phyloP scores from a whole-genome alignment of 92 coral and sea anemone species.

The Heteractis magnifica region DNA sequence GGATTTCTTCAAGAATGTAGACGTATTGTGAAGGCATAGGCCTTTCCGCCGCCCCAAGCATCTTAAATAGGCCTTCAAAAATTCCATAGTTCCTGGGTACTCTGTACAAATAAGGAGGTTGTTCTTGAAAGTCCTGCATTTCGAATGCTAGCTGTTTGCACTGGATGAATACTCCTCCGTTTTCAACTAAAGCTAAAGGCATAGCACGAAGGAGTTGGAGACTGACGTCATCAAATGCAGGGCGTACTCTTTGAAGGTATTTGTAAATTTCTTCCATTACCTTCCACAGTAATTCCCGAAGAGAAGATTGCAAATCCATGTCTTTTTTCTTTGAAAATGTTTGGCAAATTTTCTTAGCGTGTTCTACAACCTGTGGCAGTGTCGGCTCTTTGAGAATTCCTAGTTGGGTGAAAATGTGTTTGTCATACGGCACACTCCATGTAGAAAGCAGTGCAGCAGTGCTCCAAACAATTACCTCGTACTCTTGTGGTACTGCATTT shows the following conservation, averaged over 20 bases:
- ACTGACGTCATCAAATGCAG: slow-evolving; percentile 1
- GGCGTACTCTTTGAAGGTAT: slow-evolving; percentile 35
- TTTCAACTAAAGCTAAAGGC: slow-evolving; percentile 64
- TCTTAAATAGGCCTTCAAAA: slow-evolving; percentile 65
- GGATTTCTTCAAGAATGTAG: slow-evolving; percentile 44
- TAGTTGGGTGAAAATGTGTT: slow-evolving; percentile 3
- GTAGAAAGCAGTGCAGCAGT: slow-evolving; percentile 62
- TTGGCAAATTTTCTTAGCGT: slow-evolving; percentile 50
- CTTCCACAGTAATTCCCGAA: slow-evolving; percentile 32
- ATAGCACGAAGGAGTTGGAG: slow-evolving; percentile 29
- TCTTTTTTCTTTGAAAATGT: slow-evolving; percentile 32
- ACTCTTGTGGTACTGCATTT: slow-evolving; percentile 45
- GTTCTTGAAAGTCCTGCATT: slow-evolving; percentile 17
- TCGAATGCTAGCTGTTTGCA: slow-evolving; percentile 75
- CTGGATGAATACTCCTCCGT: slow-evolving; percentile 66
- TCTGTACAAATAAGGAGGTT: slow-evolving; percentile 71
- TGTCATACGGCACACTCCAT: slow-evolving; percentile 46
- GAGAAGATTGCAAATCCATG: slow-evolving; percentile 34
- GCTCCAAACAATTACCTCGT: slow-evolving; percentile 64
- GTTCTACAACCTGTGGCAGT: slow-evolving; percentile 51
- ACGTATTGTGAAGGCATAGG: slow-evolving; percentile 80
- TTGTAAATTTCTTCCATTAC: slow-evolving; percentile 62
- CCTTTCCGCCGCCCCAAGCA: slow-evolving; percentile 75
- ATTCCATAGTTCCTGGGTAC: slow-evolving; percentile 65
- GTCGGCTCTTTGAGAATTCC: slow-evolving; percentile 55